phyloP scores from a whole-genome alignment of 2,113 vertebrate species.

The Microtus ochrogaster region DNA sequence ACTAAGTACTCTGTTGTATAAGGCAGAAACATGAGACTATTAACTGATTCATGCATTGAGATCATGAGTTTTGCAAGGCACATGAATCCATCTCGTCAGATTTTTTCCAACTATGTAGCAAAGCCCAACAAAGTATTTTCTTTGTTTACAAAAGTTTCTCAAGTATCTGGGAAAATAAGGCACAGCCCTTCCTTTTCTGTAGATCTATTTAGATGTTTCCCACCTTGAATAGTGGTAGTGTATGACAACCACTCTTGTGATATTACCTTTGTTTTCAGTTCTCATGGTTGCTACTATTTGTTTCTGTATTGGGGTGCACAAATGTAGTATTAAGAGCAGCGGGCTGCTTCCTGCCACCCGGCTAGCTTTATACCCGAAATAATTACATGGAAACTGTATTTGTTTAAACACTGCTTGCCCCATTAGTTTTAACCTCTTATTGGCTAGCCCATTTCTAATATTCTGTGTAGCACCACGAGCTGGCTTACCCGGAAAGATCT shows the following conservation, averaged over 20 bases:
- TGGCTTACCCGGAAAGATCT: too few relatives aligned
- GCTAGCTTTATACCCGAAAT: too few relatives aligned
- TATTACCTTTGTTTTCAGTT: background rate
- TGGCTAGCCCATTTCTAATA: too few relatives aligned
- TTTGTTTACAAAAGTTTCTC: slow-evolving; percentile 28
- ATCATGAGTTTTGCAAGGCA: slow-evolving; percentile 46
- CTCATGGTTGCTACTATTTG: background rate
- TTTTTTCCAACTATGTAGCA: slow-evolving; percentile 26
- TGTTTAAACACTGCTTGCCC: too few relatives aligned
- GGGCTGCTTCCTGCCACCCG: too few relatives aligned
- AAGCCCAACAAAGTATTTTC: background rate
- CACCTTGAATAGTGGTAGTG: background rate
- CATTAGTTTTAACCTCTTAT: too few relatives aligned
- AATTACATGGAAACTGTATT: too few relatives aligned
- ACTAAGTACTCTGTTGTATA: slow-evolving; percentile 8
- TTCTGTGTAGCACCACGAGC: too few relatives aligned
- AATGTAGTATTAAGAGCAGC: too few relatives aligned
- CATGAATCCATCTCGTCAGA: background rate
- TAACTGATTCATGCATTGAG: background rate
- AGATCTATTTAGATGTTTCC: background rate
- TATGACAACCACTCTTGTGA: slow-evolving; percentile 10
- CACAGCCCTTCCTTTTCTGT: background rate
- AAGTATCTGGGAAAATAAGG: background rate
- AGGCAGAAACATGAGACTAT: slow-evolving; percentile 3
- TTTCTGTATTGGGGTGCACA: background rate